Evolutionary conservation across 1,140 invertebrate species (phyloP).

Genomic region (Papilio xuthus): DNA sequence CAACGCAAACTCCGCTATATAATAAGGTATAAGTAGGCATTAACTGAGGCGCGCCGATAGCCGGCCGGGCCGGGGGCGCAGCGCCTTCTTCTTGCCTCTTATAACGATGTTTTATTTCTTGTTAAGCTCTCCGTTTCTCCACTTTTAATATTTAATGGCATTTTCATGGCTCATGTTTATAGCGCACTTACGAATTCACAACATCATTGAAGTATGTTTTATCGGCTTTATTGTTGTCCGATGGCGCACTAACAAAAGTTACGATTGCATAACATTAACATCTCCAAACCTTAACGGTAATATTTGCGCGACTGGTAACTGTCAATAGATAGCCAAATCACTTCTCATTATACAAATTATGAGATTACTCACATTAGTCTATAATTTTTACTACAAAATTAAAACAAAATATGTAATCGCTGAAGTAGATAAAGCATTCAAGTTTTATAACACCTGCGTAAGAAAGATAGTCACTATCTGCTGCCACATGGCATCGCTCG

Average conservation of each 20-base stretch:
- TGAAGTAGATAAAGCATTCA: background rate
- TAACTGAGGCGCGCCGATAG: conserved; percentile 80
- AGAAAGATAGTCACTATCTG: background rate
- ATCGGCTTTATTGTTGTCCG: conserved; percentile 60
- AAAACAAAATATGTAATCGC: background rate
- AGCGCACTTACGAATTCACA: conserved; percentile 75
- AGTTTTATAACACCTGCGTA: background rate
- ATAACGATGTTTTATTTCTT: conserved; percentile 81
- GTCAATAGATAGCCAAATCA: background rate
- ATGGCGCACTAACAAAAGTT: conserved; percentile 43
- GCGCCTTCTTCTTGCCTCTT: conserved; percentile 73
- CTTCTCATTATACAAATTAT: background rate
- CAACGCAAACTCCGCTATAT: conserved; percentile 82
- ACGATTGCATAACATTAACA: conserved; percentile 47
- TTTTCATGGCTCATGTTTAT: conserved; percentile 80
- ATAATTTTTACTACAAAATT: background rate
- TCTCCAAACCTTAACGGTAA: conserved; percentile 31
- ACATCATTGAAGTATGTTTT: conserved; percentile 76
- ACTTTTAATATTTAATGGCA: conserved; percentile 82
- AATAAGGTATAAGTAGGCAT: conserved; percentile 82
- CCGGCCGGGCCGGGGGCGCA: conserved; percentile 74
- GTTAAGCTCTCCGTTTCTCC: conserved; percentile 81
- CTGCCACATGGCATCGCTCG: conserved; percentile 47
- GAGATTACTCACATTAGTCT: background rate
- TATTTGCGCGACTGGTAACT: conserved; percentile 36